These are phyloP conservation scores for Mastacembelus armatus DNA, from an alignment of 2,797 vertebrate genomes.

Conservation along the genomic window DNA sequence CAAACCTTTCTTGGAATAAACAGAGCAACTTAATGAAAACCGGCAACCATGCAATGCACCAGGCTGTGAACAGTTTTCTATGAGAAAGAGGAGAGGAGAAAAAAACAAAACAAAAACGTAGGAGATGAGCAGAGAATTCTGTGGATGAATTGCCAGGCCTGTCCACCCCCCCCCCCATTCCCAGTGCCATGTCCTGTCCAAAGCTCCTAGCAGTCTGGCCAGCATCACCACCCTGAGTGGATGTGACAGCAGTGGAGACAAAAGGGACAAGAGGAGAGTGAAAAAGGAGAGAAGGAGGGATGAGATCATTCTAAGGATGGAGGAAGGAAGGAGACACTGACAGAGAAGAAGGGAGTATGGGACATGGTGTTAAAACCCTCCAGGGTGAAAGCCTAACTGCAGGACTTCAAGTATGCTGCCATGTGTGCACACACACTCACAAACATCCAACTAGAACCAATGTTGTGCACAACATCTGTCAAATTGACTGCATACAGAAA, in stretches of 20 bases:
- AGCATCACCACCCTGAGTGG: slow-evolving; percentile 61
- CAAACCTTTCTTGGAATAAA: slow-evolving; percentile 23
- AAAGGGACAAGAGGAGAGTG: slow-evolving; percentile 52
- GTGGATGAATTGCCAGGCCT: slow-evolving; percentile 47
- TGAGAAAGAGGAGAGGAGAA: slow-evolving; percentile 10
- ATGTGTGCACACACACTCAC: not conserved
- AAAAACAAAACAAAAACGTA: slow-evolving; percentile 17
- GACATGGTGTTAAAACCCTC: slow-evolving; percentile 44
- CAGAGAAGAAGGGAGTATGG: slow-evolving; percentile 41
- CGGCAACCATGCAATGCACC: slow-evolving; percentile 8
- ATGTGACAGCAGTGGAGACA: slow-evolving; percentile 72
- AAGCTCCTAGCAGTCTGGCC: slow-evolving; percentile 55
- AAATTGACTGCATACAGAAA: slow-evolving; percentile 30
- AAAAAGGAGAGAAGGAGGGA: slow-evolving; percentile 10
- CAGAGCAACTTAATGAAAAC: slow-evolving; percentile 12
- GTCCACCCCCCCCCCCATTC: slow-evolving; percentile 43
- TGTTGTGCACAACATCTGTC: slow-evolving; percentile 33
- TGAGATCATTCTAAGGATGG: slow-evolving; percentile 6
- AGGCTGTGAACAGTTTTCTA: slow-evolving; percentile 5
- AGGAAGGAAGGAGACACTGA: slow-evolving; percentile 33
- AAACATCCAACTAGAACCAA: slow-evolving; percentile 4
- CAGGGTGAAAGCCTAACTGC: slow-evolving; percentile 30
- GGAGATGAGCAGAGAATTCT: slow-evolving; percentile 28
- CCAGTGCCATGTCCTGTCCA: slow-evolving; percentile 66
- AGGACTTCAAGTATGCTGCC: slow-evolving; percentile 18